Conservation (phyloP, 2,113 vertebrate species). For the Tetrao urogallus region DNA sequence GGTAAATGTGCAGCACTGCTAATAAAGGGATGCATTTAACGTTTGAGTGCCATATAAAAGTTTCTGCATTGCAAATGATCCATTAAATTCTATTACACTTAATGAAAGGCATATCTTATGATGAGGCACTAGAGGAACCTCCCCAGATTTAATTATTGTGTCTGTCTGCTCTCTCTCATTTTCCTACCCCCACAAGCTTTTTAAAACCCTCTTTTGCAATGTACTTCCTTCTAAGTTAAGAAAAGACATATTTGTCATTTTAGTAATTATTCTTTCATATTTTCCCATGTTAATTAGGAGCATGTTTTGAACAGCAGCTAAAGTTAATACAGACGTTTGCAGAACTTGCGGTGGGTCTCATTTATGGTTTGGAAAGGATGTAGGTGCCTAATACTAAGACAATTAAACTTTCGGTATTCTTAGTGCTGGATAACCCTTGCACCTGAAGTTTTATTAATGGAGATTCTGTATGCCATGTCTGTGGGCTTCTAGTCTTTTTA, state of each 20-base stretch:
- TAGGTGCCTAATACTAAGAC: background rate
- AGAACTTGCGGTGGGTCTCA: background rate
- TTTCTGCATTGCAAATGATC: constrained; percentile 51
- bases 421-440: background rate
- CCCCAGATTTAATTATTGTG: constrained; percentile 34
- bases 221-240: constrained; percentile 12
- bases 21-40: background rate
- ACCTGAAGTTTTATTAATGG: background rate
- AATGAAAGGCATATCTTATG: constrained; percentile 46
- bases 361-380: background rate
- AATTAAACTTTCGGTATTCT: background rate
- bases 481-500: background rate
- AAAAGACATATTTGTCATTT: constrained; percentile 5
- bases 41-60: background rate
- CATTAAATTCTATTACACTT: constrained; percentile 59
- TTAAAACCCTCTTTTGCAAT: background rate
- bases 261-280: background rate
- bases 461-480: background rate
- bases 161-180: constrained; percentile 1
- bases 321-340: background rate
- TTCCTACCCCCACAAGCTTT: constrained; percentile 14
- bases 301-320: constrained; percentile 29
- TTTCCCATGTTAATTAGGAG: constrained; percentile 40
- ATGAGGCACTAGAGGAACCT: constrained; percentile 34
- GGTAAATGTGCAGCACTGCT: background rate